phyloP scores from a whole-genome alignment of 2,888 invertebrate species.

The Metalampra italica region DNA sequence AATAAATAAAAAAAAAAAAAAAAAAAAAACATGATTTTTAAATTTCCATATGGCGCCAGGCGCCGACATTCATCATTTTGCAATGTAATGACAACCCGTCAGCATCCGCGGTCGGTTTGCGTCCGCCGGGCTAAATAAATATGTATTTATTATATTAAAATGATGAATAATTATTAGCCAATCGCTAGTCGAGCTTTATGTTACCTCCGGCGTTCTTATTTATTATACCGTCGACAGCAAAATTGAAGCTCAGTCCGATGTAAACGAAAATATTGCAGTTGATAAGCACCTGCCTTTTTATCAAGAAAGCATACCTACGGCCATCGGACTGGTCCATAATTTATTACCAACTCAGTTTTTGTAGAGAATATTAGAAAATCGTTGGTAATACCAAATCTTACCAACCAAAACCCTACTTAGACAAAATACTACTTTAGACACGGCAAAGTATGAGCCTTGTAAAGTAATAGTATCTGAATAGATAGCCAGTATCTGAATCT shows the following conservation, averaged over 20 bases:
- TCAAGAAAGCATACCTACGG: slow-evolving; percentile 3
- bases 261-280: slow-evolving; percentile 11
- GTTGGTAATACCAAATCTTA: too few relatives aligned
- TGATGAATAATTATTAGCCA: slow-evolving; percentile 36
- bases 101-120: slow-evolving; percentile 11
- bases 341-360: background rate
- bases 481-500: too few relatives aligned
- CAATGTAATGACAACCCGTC: slow-evolving; percentile 20
- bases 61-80: background rate
- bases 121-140: slow-evolving; percentile 32
- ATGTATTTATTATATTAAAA: slow-evolving; percentile 45
- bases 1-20: too few relatives aligned
- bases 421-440: too few relatives aligned
- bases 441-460: too few relatives aligned
- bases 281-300: slow-evolving; percentile 6
- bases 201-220: slow-evolving; percentile 29
- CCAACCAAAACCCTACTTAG: too few relatives aligned
- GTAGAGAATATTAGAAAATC: too few relatives aligned
- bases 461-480: too few relatives aligned
- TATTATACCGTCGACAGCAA: slow-evolving; percentile 35
- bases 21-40: background rate
- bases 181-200: slow-evolving; percentile 26
- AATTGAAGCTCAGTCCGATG: slow-evolving; percentile 22
- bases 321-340: slow-evolving; percentile 3
- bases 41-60: background rate